phyloP scores from a whole-genome alignment of 2,113 vertebrate genomes.

The Eulemur rufifrons region DNA sequence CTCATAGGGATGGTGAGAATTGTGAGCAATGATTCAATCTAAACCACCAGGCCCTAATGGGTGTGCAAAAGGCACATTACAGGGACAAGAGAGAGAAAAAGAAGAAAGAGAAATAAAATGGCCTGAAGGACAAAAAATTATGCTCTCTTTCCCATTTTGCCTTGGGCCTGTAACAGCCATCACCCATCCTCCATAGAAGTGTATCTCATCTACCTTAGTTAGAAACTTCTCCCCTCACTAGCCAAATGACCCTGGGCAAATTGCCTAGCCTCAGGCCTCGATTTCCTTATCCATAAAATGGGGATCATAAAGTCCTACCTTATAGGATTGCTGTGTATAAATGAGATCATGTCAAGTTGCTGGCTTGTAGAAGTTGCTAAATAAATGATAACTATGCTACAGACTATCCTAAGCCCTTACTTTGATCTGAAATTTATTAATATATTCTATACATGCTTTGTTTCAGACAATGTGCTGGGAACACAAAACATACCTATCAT shows the following conservation, averaged over 20 bases:
- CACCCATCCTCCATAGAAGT: background rate
- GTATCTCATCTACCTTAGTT: background rate
- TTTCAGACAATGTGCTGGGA: background rate
- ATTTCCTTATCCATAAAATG: background rate
- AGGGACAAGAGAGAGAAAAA: background rate
- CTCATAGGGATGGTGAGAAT: background rate
- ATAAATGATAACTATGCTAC: background rate
- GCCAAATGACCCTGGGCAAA: background rate
- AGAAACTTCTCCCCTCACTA: background rate
- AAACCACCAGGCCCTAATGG: background rate
- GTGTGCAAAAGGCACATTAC: background rate
- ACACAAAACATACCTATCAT: background rate
- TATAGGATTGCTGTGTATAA: background rate
- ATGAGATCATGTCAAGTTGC: background rate
- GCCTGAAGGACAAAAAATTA: background rate
- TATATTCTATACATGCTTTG: background rate
- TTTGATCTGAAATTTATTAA: background rate
- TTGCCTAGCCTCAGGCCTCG: background rate
- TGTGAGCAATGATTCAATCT: background rate
- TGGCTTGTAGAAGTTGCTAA: background rate
- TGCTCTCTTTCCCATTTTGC: background rate
- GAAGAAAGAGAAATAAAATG: background rate
- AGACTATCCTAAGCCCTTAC: background rate
- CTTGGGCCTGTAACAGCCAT: background rate
- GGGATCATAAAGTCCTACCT: background rate